Conservation (phyloP, 1,140 invertebrate genomes). For the Coelopa frigida region DNA sequence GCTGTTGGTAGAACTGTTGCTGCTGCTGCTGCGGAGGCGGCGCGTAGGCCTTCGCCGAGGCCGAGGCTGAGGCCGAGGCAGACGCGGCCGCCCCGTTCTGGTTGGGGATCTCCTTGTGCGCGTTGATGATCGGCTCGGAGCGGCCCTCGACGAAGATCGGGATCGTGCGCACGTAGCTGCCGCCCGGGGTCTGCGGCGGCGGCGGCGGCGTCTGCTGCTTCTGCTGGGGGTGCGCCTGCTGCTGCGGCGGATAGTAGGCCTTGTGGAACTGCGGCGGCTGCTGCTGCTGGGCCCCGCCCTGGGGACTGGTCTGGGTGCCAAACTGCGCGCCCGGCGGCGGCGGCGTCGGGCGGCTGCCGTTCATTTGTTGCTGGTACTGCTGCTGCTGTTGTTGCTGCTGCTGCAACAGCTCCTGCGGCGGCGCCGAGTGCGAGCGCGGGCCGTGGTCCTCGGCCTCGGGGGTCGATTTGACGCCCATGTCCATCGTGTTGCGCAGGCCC, state of each 20-base stretch:
- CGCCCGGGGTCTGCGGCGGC: conserved; percentile 33
- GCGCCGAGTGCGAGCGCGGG: conserved; percentile 47
- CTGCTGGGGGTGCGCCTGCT: conserved; percentile 35
- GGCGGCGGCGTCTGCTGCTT: conserved; percentile 36
- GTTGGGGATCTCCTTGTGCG: conserved; percentile 45
- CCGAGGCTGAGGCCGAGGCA: conserved; percentile 27
- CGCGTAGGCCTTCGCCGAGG: conserved; percentile 41
- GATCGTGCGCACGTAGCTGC: conserved; percentile 62
- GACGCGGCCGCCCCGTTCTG: conserved; percentile 36
- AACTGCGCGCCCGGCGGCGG: conserved; percentile 21
- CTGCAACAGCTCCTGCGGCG: conserved; percentile 37
- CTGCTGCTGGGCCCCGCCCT: conserved; percentile 9
- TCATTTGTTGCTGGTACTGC: conserved; percentile 10
- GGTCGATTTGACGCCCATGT: conserved; percentile 61
- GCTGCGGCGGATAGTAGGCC: conserved; percentile 23
- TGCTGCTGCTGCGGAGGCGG: conserved; percentile 41
- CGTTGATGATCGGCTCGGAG: conserved; percentile 64
- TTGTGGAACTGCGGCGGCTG: conserved; percentile 15
- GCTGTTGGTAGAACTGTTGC: conserved; percentile 33
- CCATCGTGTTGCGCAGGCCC: conserved; percentile 66
- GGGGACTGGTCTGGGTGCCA: conserved; percentile 31
- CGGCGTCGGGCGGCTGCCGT: conserved; percentile 15
- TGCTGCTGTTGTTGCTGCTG: conserved; percentile 22
- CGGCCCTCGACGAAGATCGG: conserved; percentile 81
- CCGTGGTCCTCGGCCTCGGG: conserved; percentile 52